Base-by-base conservation (phyloP, 2,797 vertebrate genomes). In the Thripadectes ignobilis region DNA sequence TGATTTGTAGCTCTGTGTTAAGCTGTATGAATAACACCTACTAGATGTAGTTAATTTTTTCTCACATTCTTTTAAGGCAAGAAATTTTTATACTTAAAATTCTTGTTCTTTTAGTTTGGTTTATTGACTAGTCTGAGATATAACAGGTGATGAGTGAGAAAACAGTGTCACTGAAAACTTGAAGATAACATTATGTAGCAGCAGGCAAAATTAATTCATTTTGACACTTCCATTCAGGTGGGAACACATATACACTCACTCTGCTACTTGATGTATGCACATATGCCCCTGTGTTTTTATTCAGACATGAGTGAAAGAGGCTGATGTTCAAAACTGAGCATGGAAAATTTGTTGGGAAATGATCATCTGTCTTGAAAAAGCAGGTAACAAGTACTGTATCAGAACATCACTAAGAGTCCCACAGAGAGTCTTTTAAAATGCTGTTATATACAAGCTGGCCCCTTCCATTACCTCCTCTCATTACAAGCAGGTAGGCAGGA, bases 161-260 rank as follows among this genome's bases (percentile, higher is more conserved):
- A 88, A 89, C n/a, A 71, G 27, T 52, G 26, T 85, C 61, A 89
- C 71, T 83, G 88, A 48, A 92, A 95, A 94, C 59, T 87, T 71
- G 82, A 46, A 83, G 68, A 77, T 73, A 90, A 69, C 52, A 43
- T 92, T 92, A 61, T 67, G 38, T 80, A 77, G 67, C 81, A 87
- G 41, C 57, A 83, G 67, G 71, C 71, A 86, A 93, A 94, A 94
- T 92, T 65, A 94, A 95, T 93, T 91, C 57, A 52, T 94, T 79
- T 85, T 87, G 94, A 92, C 74, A 68, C 78, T 88, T 95, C 66
- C 61, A 58, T 77, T 95, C 85, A 85, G 24, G 46, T 82, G 80
- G 77, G 93, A 93, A 76, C 27, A 45, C 54, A 46, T 61, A 58
- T 34, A 73, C 73, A 10, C 51, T 94, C 45, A 45, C 39, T 89